Base-by-base conservation (phyloP, 2,113 vertebrate species). In the Mastomys coucha region DNA sequence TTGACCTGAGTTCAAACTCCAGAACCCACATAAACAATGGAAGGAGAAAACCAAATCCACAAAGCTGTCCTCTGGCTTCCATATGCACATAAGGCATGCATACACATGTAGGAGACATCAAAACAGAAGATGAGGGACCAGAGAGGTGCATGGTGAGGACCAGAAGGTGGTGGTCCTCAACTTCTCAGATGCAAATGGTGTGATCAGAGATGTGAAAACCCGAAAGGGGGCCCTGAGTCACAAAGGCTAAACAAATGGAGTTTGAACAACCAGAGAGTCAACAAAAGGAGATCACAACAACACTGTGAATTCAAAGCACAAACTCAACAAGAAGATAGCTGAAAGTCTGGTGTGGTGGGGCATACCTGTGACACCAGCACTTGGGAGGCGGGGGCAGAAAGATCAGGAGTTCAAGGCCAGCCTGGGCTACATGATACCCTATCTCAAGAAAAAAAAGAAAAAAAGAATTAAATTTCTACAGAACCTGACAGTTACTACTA, bases 401-500 rank as follows among this genome's bases (percentile, higher is more conserved):
- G 56, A 28, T 28, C 24, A 63, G 58, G 26, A 93, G 26, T 51
- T 93, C 60, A 28, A 76, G 60, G 72, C 26, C 26, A 87, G 26
- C 60, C 26, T 69, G 36, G 26, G 73, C 17, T 42, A 87, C n/a
- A 31, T n/a, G 22, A 65, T 12, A 65, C 5, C 20, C 31, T 76
- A n/a, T 72, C 26, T 58, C 28, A 51, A 84, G 75, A 45, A 28
- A 81, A 91, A 49, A 80, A 60, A 88, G 11, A 58, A 91, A 20
- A 60, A 22, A 60, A 24, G 45, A 31, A 69, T 90, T 94, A 82
- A 51, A 95, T 89, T 70, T 89, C 53, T 95, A 77, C 7, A 65
- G 72, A 88, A 94, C 72, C 69, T 84, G 60, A 45, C 10, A 93
- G n/a, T 95, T 78, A 63, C 36, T 65, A 78, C 36, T 65, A 94